Conservation (phyloP, 2,888 invertebrate genomes). For the Sericinus montela region DNA sequence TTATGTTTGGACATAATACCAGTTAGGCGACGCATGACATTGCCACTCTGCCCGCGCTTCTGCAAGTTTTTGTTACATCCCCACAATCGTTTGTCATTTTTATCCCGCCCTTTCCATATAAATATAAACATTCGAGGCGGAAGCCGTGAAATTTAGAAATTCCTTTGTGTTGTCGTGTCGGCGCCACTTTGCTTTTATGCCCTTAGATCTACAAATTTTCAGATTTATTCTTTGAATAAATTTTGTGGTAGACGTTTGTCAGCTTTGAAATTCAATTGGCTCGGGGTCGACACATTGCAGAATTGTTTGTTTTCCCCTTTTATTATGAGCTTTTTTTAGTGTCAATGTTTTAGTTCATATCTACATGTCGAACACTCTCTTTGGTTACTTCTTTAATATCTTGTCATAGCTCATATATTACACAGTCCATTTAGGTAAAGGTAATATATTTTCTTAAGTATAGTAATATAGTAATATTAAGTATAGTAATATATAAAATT, state of each 20-base stretch:
- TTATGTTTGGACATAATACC: not conserved
- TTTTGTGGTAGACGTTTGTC: conserved; percentile 74
- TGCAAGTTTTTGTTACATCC: conserved; percentile 31
- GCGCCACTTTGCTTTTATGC: conserved; percentile 72
- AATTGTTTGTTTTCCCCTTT: conserved; percentile 60
- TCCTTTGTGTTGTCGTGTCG: conserved; percentile 74
- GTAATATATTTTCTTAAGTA: too few relatives aligned
- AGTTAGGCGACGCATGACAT: conserved; percentile 37
- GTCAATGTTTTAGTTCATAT: too few relatives aligned
- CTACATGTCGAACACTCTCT: too few relatives aligned
- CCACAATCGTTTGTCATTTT: conserved; percentile 70
- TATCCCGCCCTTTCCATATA: conserved; percentile 67
- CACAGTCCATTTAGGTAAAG: too few relatives aligned
- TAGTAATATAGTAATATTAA: too few relatives aligned
- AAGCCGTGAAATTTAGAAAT: conserved; percentile 79
- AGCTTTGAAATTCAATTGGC: conserved; percentile 79
- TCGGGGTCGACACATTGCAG: conserved; percentile 72
- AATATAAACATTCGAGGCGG: conserved; percentile 74
- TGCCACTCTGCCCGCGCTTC: conserved; percentile 31
- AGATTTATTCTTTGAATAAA: conserved; percentile 80
- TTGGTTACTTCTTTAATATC: too few relatives aligned
- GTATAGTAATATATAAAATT: too few relatives aligned
- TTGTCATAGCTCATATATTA: too few relatives aligned
- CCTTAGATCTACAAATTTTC: conserved; percentile 78
- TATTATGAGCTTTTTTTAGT: conserved; percentile 52